Conservation (phyloP, 1,140 invertebrate genomes). For the Lucilia sericata region DNA sequence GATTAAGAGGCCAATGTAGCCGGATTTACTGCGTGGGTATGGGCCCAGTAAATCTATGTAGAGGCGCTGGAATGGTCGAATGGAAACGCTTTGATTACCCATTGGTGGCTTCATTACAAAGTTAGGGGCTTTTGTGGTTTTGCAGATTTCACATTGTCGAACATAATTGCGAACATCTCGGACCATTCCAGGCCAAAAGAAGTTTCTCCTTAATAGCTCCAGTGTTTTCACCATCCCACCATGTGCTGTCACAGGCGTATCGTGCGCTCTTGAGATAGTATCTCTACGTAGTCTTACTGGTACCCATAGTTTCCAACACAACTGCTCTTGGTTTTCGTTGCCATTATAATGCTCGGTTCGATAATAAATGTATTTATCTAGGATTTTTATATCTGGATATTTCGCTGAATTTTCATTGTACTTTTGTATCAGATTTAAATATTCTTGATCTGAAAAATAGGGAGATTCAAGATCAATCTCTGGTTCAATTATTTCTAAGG, state of each 20-base stretch:
- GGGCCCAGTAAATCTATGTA: neutral
- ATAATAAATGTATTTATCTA: too few species aligned
- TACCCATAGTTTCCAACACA: too few species aligned
- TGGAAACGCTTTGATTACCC: neutral
- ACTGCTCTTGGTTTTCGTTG: too few species aligned
- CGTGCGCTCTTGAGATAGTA: neutral
- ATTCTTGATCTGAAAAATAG: neutral
- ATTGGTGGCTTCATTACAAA: neutral
- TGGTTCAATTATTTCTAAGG: neutral
- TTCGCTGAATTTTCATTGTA: too few species aligned
- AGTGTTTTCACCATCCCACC: conserved; percentile 12
- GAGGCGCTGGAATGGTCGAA: neutral
- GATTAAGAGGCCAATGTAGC: neutral
- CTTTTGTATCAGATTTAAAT: neutral
- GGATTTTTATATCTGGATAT: too few species aligned
- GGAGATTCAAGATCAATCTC: neutral
- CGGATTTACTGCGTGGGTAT: neutral
- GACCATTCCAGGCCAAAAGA: conserved; percentile 46
- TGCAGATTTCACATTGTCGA: neutral
- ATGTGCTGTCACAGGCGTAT: neutral
- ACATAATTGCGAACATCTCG: neutral
- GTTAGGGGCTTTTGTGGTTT: conserved; percentile 41
- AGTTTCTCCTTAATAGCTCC: neutral
- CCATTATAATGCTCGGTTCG: too few species aligned
- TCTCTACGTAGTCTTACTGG: too few species aligned